A percentile compares a stretch with the other conserved stretches of the same genome.
These are phyloP conservation scores for Tapera naevia DNA, from an alignment of 2,797 vertebrate species.

Conservation along the genomic window DNA sequence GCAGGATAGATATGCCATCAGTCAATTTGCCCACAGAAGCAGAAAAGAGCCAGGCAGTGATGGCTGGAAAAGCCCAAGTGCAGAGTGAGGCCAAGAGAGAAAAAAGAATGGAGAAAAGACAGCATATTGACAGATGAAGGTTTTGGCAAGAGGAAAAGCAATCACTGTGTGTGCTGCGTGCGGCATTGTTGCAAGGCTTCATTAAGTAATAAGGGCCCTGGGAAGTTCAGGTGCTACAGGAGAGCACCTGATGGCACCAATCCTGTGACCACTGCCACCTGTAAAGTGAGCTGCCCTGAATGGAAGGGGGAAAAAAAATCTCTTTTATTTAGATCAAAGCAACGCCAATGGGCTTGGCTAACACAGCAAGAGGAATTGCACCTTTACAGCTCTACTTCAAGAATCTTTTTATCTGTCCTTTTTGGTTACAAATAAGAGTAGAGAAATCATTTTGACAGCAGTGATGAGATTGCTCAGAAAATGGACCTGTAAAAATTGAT, in stretches of 20 bases:
- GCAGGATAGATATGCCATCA: neutral
- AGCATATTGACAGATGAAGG: neutral
- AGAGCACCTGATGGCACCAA: neutral
- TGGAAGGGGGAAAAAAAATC: neutral
- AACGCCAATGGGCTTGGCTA: neutral
- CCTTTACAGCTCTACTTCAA: neutral
- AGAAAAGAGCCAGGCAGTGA: neutral
- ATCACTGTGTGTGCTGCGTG: neutral
- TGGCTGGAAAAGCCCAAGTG: neutral
- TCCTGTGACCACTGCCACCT: neutral
- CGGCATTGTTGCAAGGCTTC: neutral
- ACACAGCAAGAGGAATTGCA: neutral
- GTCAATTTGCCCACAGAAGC: neutral
- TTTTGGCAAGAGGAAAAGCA: neutral
- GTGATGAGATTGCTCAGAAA: neutral
- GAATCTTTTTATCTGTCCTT: neutral
- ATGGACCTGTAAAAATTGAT: conserved; percentile 46
- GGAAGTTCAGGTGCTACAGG: neutral
- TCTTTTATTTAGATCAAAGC: neutral
- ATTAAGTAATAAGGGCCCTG: neutral
- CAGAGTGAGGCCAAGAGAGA: neutral
- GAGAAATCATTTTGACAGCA: neutral
- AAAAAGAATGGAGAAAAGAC: neutral
- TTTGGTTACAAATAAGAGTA: neutral
- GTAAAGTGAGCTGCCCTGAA: neutral